Conservation (phyloP, 1,140 invertebrate species). For the Drosophila asahinai region DNA sequence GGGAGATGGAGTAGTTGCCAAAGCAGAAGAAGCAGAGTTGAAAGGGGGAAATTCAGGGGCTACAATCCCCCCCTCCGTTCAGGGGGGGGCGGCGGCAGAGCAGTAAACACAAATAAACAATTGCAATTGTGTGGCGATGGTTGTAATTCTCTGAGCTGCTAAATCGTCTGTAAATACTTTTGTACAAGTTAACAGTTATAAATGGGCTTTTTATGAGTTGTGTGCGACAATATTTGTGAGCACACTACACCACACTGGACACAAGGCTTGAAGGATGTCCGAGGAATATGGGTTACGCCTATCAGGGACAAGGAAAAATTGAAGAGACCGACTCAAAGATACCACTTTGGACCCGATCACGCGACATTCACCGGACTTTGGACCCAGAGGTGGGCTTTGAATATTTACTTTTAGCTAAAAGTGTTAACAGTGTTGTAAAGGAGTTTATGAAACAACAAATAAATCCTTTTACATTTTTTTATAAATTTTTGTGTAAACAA, state of each 20-base stretch:
- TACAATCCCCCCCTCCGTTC: neutral
- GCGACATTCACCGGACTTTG: too few species aligned
- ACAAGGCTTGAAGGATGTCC: constrained; percentile 11
- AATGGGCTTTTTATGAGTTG: constrained; percentile 82
- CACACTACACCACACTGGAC: constrained; percentile 41
- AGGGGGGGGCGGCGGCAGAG: constrained; percentile 1
- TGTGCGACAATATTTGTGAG: constrained; percentile 74
- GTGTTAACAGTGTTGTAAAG: neutral
- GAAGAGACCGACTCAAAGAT: neutral
- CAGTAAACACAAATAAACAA: constrained; percentile 74
- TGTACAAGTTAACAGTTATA: constrained; percentile 83
- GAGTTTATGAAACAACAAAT: too few species aligned
- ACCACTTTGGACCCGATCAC: neutral
- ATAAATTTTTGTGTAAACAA: neutral
- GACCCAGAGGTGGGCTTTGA: too few species aligned
- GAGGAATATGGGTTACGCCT: constrained; percentile 12
- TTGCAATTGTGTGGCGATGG: constrained; percentile 71
- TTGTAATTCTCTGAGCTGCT: constrained; percentile 77
- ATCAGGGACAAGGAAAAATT: constrained; percentile 1
- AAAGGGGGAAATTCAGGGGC: neutral
- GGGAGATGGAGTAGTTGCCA: constrained; percentile 43
- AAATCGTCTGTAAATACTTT: constrained; percentile 83
- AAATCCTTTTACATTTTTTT: neutral
- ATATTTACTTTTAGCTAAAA: too few species aligned
- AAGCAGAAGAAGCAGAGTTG: constrained; percentile 25